These are phyloP conservation scores for Hedya salicella DNA, from an alignment of 2,888 invertebrate species.

Conservation along the genomic window DNA sequence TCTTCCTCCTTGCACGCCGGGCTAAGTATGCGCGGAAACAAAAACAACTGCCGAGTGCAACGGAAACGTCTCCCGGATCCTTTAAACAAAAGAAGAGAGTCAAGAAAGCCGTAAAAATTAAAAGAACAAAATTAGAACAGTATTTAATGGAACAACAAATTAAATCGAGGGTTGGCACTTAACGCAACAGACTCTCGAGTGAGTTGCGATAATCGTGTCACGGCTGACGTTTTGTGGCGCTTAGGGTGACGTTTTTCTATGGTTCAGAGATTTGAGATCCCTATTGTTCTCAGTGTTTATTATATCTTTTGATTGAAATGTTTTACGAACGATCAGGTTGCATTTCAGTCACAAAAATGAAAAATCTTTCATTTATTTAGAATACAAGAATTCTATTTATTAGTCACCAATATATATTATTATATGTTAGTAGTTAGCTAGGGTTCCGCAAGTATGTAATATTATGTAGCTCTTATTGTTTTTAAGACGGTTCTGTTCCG, in stretches of 20 bases:
- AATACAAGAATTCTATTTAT: too few relatives aligned
- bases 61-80: conserved; percentile 53
- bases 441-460: too few relatives aligned
- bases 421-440: too few relatives aligned
- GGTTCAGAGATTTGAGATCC: conserved; percentile 29
- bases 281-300: conserved; percentile 31
- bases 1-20: conserved; percentile 41
- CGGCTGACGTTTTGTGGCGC: conserved; percentile 54
- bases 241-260: conserved; percentile 58
- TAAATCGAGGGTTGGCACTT: conserved; percentile 49
- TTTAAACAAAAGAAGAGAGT: conserved; percentile 55
- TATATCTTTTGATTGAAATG: conserved; percentile 20
- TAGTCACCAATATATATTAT: too few relatives aligned
- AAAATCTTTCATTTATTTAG: not conserved
- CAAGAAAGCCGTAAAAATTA: conserved; percentile 54
- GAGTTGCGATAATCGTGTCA: conserved; percentile 57
- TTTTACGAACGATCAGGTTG: conserved; percentile 10
- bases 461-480: too few relatives aligned
- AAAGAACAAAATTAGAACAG: conserved; percentile 52
- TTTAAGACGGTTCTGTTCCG: too few relatives aligned
- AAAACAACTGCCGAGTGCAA: conserved; percentile 49
- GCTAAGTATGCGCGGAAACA: conserved; percentile 41
- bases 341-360: not conserved
- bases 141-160: conserved; percentile 51
- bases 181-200: conserved; percentile 55